Evolutionary conservation across 2,797 vertebrate species (phyloP).

Genomic region (Sandelia bainsii): DNA sequence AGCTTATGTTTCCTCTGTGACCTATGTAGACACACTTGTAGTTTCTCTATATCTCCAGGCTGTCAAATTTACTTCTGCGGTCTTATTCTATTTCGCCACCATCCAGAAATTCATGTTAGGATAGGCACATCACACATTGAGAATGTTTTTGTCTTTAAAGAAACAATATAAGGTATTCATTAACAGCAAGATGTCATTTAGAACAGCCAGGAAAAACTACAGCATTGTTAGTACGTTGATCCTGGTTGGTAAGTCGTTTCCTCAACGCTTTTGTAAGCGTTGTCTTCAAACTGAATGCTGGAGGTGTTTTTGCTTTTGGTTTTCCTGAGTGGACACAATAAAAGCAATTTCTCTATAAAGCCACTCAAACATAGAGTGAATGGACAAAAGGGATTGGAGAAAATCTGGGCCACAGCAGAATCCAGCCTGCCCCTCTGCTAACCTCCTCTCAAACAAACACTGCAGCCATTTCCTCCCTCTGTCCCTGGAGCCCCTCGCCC

Average conservation of each 20-base stretch:
- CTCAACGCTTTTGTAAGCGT: slow-evolving; percentile 73
- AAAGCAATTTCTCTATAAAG: slow-evolving; percentile 82
- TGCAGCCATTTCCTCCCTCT: slow-evolving; percentile 77
- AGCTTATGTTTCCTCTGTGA: slow-evolving; percentile 36
- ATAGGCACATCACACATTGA: slow-evolving; percentile 21
- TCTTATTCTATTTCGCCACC: slow-evolving; percentile 1
- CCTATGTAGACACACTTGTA: slow-evolving; percentile 29
- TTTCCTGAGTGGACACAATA: slow-evolving; percentile 80
- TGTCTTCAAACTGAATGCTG: slow-evolving; percentile 74
- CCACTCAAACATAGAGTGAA: slow-evolving; percentile 80
- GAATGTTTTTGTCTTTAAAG: slow-evolving; percentile 54
- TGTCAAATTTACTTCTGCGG: slow-evolving; percentile 37
- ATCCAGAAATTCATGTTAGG: slow-evolving; percentile 22
- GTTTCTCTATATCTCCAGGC: slow-evolving; percentile 28
- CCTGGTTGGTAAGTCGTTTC: slow-evolving; percentile 74
- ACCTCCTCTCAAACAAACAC: slow-evolving; percentile 78
- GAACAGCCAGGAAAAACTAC: slow-evolving; percentile 55
- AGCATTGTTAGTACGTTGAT: slow-evolving; percentile 57
- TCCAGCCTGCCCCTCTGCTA: slow-evolving; percentile 78
- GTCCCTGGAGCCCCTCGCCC: slow-evolving; percentile 69
- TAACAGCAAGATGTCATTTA: slow-evolving; percentile 67
- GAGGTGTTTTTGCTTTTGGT: slow-evolving; percentile 76
- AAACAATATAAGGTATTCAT: slow-evolving; percentile 66
- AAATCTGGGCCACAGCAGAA: slow-evolving; percentile 81
- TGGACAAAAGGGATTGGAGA: slow-evolving; percentile 79